phyloP scores from a whole-genome alignment of 2,113 vertebrate species.

The Varanus salvator region DNA sequence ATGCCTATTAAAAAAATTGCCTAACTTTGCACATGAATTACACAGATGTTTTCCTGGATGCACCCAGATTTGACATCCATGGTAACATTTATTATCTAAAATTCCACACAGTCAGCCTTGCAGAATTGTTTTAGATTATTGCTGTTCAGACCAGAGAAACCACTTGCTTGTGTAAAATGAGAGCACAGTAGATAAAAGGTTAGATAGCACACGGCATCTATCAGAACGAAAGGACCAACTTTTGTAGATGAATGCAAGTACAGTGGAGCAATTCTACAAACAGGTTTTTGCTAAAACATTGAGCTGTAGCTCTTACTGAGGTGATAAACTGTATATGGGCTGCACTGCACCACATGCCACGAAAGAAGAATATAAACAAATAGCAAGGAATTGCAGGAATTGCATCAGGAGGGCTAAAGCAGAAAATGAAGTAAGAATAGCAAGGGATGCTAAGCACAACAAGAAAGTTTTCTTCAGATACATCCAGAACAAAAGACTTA shows the following conservation, averaged over 20 bases:
- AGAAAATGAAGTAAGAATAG: too few species aligned
- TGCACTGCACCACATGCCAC: background rate
- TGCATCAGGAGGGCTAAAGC: too few species aligned
- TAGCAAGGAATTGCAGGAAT: too few species aligned
- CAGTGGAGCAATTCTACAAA: background rate
- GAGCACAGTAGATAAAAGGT: background rate
- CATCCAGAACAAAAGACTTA: too few species aligned
- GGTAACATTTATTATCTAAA: background rate
- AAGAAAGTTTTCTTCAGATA: too few species aligned
- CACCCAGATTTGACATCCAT: background rate
- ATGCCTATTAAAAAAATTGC: background rate
- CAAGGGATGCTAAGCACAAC: too few species aligned
- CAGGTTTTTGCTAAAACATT: background rate
- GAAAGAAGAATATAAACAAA: too few species aligned
- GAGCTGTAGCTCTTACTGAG: background rate
- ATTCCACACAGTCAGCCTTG: background rate
- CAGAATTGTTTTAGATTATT: background rate
- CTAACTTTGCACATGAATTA: background rate
- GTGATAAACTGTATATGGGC: background rate
- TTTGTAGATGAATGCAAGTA: background rate
- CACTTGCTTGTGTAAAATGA: background rate
- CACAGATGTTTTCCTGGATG: background rate
- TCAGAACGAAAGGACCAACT: background rate
- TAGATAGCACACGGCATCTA: background rate
- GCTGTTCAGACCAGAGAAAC: background rate